Evolutionary conservation across 1,140 invertebrate species (phyloP).

Genomic region (Heliconius hewitsoni): DNA sequence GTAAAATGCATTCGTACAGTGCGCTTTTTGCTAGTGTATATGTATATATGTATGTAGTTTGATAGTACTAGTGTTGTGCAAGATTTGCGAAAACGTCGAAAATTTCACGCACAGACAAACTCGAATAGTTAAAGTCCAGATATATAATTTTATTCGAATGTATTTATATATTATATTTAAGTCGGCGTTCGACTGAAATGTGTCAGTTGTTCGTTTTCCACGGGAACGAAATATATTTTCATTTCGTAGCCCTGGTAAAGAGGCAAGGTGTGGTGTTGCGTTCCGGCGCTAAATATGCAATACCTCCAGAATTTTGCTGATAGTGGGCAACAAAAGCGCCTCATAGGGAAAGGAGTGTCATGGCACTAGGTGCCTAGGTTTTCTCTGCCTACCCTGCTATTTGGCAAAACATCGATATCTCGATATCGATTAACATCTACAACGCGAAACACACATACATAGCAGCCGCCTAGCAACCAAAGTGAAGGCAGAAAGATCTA

Average conservation of each 20-base stretch:
- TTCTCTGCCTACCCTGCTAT: too few relatives aligned
- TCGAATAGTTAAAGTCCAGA: neutral
- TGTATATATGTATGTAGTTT: constrained; percentile 53
- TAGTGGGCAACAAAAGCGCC: too few relatives aligned
- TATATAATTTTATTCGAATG: constrained; percentile 20
- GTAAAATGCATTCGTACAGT: constrained; percentile 57
- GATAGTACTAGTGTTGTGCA: constrained; percentile 69
- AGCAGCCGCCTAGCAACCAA: constrained; percentile 69
- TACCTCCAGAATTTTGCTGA: too few relatives aligned
- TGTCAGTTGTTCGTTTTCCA: too few relatives aligned
- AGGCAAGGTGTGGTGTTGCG: too few relatives aligned
- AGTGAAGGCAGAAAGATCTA: constrained; percentile 73
- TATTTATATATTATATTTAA: too few relatives aligned
- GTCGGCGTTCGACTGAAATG: too few relatives aligned
- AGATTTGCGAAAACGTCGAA: constrained; percentile 55
- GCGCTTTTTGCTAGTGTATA: constrained; percentile 26
- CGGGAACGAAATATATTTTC: too few relatives aligned
- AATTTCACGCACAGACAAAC: constrained; percentile 40
- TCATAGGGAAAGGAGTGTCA: too few relatives aligned
- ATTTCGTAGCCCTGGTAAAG: too few relatives aligned
- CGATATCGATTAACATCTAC: neutral
- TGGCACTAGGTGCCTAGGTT: too few relatives aligned
- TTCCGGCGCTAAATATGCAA: too few relatives aligned
- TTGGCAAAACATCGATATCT: neutral
- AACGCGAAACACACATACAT: constrained; percentile 45